phyloP scores from a whole-genome alignment of 92 coral and sea anemone genomes.

The Phymanthus crucifer region DNA sequence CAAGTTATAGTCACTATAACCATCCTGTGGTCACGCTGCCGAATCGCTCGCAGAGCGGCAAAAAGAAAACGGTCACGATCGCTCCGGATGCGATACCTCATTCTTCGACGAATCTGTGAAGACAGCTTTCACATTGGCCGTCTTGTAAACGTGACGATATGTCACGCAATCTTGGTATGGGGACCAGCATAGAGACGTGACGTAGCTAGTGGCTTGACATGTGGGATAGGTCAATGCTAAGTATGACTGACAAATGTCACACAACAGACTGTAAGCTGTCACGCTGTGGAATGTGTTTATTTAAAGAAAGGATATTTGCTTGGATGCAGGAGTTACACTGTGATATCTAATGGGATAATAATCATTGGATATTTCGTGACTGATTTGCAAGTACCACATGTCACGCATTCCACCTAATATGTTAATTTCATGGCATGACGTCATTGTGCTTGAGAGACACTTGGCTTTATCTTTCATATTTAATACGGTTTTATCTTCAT shows the following conservation, averaged over 20 bases:
- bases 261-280: neutral
- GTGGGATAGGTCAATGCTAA: neutral
- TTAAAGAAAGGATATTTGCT: neutral
- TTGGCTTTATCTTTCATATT: slow-evolving; percentile 5
- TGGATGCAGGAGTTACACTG: neutral
- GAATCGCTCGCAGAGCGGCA: slow-evolving; percentile 24
- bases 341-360: neutral
- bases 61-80: slow-evolving; percentile 34
- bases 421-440: too few relatives aligned
- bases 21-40: slow-evolving; percentile 49
- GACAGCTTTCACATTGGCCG: neutral
- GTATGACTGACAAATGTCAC: neutral
- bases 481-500: neutral
- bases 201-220: neutral
- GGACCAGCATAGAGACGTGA: neutral
- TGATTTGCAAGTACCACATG: neutral
- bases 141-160: neutral
- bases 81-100: slow-evolving; percentile 16
- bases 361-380: neutral
- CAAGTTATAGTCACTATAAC: slow-evolving; percentile 3
- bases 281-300: neutral
- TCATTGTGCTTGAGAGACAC: too few relatives aligned
- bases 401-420: neutral
- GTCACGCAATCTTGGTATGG: neutral
- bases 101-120: slow-evolving; percentile 38